Evolutionary conservation across 2,888 invertebrate genomes (phyloP), one percentile per base, ranked within the genome.

Genomic region (Tinea pellionella): DNA sequence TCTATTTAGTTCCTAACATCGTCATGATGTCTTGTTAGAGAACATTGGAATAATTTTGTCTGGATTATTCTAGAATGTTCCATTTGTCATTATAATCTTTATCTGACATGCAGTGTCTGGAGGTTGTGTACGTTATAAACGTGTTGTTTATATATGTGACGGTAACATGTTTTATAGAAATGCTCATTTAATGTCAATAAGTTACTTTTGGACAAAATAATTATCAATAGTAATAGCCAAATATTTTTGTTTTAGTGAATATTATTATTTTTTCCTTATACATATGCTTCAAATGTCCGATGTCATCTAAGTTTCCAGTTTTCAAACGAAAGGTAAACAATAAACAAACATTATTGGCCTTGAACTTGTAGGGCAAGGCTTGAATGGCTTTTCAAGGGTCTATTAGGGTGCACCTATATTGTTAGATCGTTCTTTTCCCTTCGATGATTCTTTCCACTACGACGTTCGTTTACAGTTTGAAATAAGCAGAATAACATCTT

Each of bases 41-140:
- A n/a, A n/a, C n/a, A n/a, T n/a, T n/a, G n/a, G n/a, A n/a, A n/a
- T n/a, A n/a, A n/a, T n/a, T n/a, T n/a, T n/a, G 6, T 47, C 15
- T 47, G 4, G 47, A 53, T 24, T 18, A 4, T 53, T 24, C 53
- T 18, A 24, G 53, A 53, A 19, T 53, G 2, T 53, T 53, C 16
- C 24, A 16, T 16, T 4, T 24, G 16, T 9, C 24, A 18, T 53
- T 12, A 24, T 24, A 24, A 53, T 2, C 2, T 53, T 53, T 53
- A 53, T 53, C 53, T 18, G 19, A 16, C 2, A 32, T 30, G 57
- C 18, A 57, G 19, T 57, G 57, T 32, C 57, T 57, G 30, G 32
- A 57, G 57, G 32, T 57, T 57, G 57, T 53, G 24, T 53, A 3
- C n/a, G 4, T 51, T 51, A 51, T 51, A 51, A 51, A 51, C 51